Evolutionary conservation across 2,113 vertebrate genomes (phyloP).

Genomic region (Haemorhous mexicanus): DNA sequence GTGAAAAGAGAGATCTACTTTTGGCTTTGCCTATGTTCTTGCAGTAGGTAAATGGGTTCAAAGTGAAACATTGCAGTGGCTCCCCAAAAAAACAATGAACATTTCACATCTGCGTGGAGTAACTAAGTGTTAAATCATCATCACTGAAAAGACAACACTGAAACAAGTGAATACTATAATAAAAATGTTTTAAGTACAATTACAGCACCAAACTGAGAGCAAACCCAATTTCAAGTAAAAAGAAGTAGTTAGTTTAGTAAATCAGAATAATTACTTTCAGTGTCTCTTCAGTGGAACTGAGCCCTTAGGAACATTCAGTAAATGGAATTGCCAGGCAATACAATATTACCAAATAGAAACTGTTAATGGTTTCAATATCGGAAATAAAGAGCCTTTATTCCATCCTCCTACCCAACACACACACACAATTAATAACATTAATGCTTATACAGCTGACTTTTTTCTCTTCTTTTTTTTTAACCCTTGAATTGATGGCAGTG

Average conservation of each 20-base stretch:
- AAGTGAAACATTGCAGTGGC: not conserved
- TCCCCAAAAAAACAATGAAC: not conserved
- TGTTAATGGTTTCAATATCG: not conserved
- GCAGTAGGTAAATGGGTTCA: not conserved
- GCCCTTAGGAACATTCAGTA: not conserved
- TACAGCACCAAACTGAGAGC: slow-evolving; percentile 11
- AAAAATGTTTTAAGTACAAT: slow-evolving; percentile 9
- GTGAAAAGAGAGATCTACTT: slow-evolving; percentile 16
- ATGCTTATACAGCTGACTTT: not conserved
- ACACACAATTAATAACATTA: not conserved
- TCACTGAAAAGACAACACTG: slow-evolving; percentile 30
- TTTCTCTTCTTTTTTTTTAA: not conserved
- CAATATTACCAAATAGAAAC: slow-evolving; percentile 1
- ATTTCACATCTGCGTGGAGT: not conserved
- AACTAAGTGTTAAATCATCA: slow-evolving; percentile 27
- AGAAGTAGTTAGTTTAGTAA: slow-evolving; percentile 13
- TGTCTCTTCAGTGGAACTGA: slow-evolving; percentile 12
- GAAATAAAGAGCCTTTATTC: slow-evolving; percentile 25
- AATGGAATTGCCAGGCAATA: not conserved
- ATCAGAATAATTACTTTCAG: slow-evolving; percentile 12
- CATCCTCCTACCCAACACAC: not conserved
- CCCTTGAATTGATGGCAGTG: not conserved
- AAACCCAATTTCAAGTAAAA: slow-evolving; percentile 44
- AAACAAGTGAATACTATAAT: slow-evolving; percentile 12
- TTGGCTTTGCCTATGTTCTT: slow-evolving; percentile 25